phyloP scores from a whole-genome alignment of 2,888 invertebrate species.

The Cephus nigrinus region DNA sequence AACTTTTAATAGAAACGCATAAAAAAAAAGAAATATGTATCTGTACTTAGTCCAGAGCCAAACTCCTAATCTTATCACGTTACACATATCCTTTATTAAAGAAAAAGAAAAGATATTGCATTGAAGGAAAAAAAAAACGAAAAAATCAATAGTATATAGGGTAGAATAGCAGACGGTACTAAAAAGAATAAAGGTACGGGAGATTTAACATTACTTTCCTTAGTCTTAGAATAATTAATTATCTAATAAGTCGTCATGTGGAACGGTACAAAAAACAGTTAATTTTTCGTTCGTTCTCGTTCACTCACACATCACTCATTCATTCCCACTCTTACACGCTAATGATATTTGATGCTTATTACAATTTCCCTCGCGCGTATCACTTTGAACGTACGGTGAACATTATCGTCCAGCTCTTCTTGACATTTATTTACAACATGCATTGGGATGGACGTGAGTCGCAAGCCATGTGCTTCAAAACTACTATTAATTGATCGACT shows the following conservation, averaged over 20 bases:
- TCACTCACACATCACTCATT: neutral
- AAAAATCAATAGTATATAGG: neutral
- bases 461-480: too few relatives aligned
- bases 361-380: neutral
- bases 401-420: too few relatives aligned
- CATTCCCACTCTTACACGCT: neutral
- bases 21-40: neutral
- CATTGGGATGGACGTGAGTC: too few relatives aligned
- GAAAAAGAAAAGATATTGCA: neutral
- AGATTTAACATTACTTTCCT: slow-evolving; percentile 10
- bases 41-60: neutral
- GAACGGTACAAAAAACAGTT: slow-evolving; percentile 35
- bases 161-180: neutral
- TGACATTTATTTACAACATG: too few relatives aligned
- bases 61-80: neutral
- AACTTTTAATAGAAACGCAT: neutral
- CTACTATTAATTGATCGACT: too few relatives aligned
- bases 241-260: slow-evolving; percentile 20
- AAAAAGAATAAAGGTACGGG: neutral
- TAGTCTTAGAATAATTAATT: slow-evolving; percentile 12
- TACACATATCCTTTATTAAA: neutral
- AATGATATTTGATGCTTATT: neutral
- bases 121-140: neutral
- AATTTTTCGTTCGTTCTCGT: neutral
- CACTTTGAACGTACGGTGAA: too few relatives aligned